phyloP scores from a whole-genome alignment of 2,888 invertebrate genomes.

The Ochropacha duplaris region DNA sequence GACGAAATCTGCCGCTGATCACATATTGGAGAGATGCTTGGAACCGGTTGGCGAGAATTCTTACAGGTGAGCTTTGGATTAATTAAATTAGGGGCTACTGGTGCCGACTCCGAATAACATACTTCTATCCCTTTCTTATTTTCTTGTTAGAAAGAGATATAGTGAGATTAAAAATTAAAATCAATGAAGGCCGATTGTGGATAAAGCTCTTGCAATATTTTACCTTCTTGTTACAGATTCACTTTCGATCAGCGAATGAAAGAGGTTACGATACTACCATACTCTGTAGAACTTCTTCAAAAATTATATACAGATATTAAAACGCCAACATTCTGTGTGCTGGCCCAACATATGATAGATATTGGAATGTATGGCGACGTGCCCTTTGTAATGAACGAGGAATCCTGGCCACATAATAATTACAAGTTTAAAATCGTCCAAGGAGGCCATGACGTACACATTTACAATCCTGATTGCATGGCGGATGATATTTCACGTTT shows the following conservation, averaged over 20 bases:
- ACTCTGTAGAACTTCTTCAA: conserved; percentile 37
- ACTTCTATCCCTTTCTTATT: too few relatives aligned
- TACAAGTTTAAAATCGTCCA: conserved; percentile 59
- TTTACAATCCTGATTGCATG: conserved; percentile 78
- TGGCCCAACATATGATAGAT: conserved; percentile 41
- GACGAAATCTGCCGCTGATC: conserved; percentile 66
- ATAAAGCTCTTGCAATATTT: neutral
- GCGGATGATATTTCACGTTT: conserved; percentile 62
- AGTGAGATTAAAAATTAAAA: too few relatives aligned
- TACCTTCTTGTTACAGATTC: conserved; percentile 35
- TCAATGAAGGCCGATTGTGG: too few relatives aligned
- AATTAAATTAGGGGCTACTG: too few relatives aligned
- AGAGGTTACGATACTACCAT: conserved; percentile 45
- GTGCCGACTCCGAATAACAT: too few relatives aligned
- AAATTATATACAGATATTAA: conserved; percentile 41
- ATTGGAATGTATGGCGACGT: conserved; percentile 32
- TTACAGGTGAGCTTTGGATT: conserved; percentile 64
- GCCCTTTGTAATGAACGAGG: conserved; percentile 47
- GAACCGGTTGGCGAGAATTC: conserved; percentile 67
- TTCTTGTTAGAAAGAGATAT: too few relatives aligned
- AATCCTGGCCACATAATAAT: conserved; percentile 52
- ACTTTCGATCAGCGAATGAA: conserved; percentile 68
- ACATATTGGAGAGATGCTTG: conserved; percentile 73
- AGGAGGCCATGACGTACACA: conserved; percentile 85
- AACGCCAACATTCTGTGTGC: conserved; percentile 52